Conservation (phyloP, 35 echinoderm and acorn worm species). For the Chiridota heheva region DNA sequence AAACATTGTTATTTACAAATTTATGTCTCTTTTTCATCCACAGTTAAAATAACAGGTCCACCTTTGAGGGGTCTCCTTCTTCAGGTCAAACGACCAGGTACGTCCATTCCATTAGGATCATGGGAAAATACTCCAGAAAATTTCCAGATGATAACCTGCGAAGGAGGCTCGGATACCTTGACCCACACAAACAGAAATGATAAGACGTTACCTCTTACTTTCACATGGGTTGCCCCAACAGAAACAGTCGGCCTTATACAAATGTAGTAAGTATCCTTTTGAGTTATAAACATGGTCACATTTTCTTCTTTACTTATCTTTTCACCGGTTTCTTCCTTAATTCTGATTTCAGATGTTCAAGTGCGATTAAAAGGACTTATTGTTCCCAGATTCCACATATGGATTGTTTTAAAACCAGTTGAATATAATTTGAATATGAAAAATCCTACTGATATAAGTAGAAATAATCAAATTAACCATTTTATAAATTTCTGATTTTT, state of each 20-base stretch:
- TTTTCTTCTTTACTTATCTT: too few species aligned
- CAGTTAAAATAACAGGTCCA: conserved; percentile 26
- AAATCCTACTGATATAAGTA: too few species aligned
- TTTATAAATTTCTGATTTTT: too few species aligned
- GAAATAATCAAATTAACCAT: too few species aligned
- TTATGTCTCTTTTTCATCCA: conserved; percentile 25
- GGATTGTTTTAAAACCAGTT: too few species aligned
- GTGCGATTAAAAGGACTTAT: too few species aligned
- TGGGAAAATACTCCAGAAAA: conserved; percentile 41
- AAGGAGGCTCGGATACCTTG: neutral
- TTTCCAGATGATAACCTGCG: conserved; percentile 10
- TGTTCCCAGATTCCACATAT: too few species aligned
- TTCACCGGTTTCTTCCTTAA: too few species aligned
- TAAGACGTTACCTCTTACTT: conserved; percentile 23
- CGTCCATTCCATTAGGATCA: conserved; percentile 40
- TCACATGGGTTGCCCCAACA: conserved; percentile 36
- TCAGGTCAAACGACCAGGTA: conserved; percentile 34
- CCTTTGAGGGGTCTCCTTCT: conserved; percentile 23
- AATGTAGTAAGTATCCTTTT: conserved; percentile 34
- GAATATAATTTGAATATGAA: too few species aligned
- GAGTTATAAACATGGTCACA: neutral
- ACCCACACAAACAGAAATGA: conserved; percentile 20
- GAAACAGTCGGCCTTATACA: conserved; percentile 17
- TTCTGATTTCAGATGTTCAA: too few species aligned
- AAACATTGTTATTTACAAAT: too few species aligned